A percentile compares a stretch with the other conserved stretches of the same genome.
Conservation (phyloP, 1,140 invertebrate genomes). For the Solenopsis invicta region DNA sequence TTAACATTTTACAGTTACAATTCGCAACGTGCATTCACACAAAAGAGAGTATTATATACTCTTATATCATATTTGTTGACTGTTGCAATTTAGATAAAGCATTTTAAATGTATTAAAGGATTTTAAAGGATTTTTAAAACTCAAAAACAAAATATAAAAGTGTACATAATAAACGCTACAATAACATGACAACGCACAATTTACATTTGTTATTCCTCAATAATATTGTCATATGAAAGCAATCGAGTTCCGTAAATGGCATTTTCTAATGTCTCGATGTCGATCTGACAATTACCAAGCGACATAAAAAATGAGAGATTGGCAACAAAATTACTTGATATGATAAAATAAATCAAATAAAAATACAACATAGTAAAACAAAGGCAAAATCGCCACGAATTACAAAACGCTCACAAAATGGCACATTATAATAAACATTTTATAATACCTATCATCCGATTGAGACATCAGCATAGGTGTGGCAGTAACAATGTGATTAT, state of each 20-base stretch:
- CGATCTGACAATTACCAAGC: neutral
- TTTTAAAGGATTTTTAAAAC: neutral
- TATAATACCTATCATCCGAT: conserved; percentile 83
- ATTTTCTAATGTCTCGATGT: conserved; percentile 23
- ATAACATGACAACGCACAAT: neutral
- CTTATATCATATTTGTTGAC: neutral
- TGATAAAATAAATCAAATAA: conserved; percentile 35
- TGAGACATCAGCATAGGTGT: conserved; percentile 78
- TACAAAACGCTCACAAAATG: neutral
- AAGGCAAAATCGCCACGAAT: neutral
- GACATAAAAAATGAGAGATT: conserved; percentile 33
- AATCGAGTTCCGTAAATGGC: neutral
- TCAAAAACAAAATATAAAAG: neutral
- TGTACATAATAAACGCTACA: neutral
- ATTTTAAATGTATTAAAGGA: conserved; percentile 11
- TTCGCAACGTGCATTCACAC: conserved; percentile 35
- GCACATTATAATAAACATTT: conserved; percentile 40
- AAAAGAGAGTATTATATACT: conserved; percentile 14
- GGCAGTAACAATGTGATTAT: conserved; percentile 76
- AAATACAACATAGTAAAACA: conserved; percentile 27
- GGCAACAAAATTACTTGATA: neutral
- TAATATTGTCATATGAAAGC: neutral
- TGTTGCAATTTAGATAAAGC: neutral
- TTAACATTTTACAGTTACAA: conserved; percentile 80
- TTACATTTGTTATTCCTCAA: neutral